A percentile compares a stretch with the other conserved stretches of the same genome.
Evolutionary conservation across 2,797 vertebrate species (phyloP).

Genomic region (Xenopus petersii): DNA sequence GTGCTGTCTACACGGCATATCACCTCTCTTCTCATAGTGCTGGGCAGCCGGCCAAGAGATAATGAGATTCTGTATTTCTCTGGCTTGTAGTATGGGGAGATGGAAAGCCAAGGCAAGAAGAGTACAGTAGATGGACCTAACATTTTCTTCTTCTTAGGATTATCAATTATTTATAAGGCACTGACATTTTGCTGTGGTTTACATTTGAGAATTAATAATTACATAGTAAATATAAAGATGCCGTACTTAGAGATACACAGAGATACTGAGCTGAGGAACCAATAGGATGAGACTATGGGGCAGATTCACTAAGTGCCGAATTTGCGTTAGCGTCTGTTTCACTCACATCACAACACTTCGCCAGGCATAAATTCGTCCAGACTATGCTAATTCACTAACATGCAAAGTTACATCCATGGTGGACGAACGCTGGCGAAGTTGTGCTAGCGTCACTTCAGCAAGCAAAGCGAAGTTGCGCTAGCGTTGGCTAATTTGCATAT

Average conservation of each 20-base stretch:
- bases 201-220: background rate
- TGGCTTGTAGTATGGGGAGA: background rate
- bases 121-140: background rate
- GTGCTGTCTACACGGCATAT: slow-evolving; percentile 1
- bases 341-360: too few species aligned
- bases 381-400: too few species aligned
- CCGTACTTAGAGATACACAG: background rate
- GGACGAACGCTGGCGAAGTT: too few species aligned
- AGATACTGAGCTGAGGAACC: too few species aligned
- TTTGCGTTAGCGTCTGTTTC: too few species aligned
- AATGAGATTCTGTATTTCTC: slow-evolving; percentile 2
- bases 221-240: background rate
- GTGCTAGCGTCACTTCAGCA: too few species aligned
- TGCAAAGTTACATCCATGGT: too few species aligned
- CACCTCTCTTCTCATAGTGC: background rate
- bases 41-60: background rate
- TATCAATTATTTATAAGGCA: background rate
- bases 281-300: too few species aligned
- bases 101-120: background rate
- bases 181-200: background rate
- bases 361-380: too few species aligned
- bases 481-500: too few species aligned
- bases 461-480: too few species aligned
- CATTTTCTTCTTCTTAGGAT: background rate
- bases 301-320: too few species aligned